Conservation (phyloP, 2,888 invertebrate genomes). For the Drosophila crucigera region DNA sequence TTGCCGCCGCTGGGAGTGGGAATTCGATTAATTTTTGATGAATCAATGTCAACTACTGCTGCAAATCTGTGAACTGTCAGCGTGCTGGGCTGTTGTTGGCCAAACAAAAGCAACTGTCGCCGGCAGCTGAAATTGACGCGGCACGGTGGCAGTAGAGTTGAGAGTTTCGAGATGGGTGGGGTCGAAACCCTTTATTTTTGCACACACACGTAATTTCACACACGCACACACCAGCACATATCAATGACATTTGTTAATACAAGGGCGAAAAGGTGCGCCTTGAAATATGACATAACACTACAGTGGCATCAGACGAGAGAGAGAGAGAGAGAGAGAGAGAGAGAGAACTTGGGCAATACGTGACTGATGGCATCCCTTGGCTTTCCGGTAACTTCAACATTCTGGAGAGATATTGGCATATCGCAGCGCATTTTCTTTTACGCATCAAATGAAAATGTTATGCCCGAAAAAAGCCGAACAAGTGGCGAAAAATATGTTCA, state of each 20-base stretch:
- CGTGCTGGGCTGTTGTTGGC: constrained; percentile 45
- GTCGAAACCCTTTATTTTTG: constrained; percentile 33
- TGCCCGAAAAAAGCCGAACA: constrained; percentile 19
- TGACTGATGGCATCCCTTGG: constrained; percentile 39
- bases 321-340: neutral
- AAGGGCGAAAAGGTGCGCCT: constrained; percentile 32
- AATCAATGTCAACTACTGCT: constrained; percentile 82
- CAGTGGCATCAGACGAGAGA: constrained; percentile 1
- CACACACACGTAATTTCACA: constrained; percentile 46
- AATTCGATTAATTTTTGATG: constrained; percentile 84
- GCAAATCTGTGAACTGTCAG: constrained; percentile 76
- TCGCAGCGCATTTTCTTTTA: constrained; percentile 45
- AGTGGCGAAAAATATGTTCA: constrained; percentile 58
- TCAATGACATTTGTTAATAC: constrained; percentile 59
- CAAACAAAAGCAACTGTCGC: constrained; percentile 60
- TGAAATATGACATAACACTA: constrained; percentile 63
- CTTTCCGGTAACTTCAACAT: constrained; percentile 2
- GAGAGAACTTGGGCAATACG: constrained; percentile 39
- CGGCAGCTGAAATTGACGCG: constrained; percentile 47
- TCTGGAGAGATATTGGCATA: constrained; percentile 56
- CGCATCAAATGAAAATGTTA: constrained; percentile 68
- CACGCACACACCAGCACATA: constrained; percentile 46
- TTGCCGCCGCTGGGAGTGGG: constrained; percentile 37
- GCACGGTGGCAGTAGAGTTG: neutral
- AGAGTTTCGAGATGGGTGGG: neutral